Base-by-base conservation (phyloP, 2,797 vertebrate genomes). In the Danio albolineatus region DNA sequence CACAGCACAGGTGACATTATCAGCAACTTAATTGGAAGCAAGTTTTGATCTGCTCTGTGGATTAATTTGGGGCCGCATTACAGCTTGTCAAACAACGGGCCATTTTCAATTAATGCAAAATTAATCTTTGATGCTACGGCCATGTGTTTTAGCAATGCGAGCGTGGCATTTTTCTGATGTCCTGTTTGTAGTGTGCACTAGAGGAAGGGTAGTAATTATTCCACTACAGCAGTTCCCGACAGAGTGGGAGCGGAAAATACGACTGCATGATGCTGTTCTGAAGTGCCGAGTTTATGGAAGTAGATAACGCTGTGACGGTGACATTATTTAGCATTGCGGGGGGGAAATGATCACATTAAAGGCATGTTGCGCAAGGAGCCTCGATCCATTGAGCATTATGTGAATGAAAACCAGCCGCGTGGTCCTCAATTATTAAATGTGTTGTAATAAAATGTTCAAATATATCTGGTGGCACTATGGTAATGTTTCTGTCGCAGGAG, bases 1-100 rank as follows among this genome's bases (percentile, higher is more conserved):
- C 44, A 36, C 78, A 57, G 69, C 36, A n/a, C 86, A 91, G 89
- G 90, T 92, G 87, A 91, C 89, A 91, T 90, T 87, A 92, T 88
- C 85, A 81, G 83, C 79, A 54, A 73, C 80, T 87, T 91, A 91
- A 93, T 92, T 93, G 85, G 82, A 90, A 88, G 87, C 86, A 69
- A 89, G 84, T 86, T 80, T 78, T 88, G 90, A 86, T 88, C 83
- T 87, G 88, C 74, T 83, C 85, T 78, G 79, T 86, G 92, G 91
- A 93, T 92, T 89, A 89, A 90, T 90, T 80, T 67, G 80, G 87
- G 88, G 86, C 84, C 77, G 81, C 90, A 83, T 90, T 90, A 90
- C 89, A 90, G 83, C 86, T 90, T 88, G 87, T 90, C 90, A 91
- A 91, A 91, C 89, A 89, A 90, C 86, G 86, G 89, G 88, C 69